Percentiles rank a stretch among this genome's conserved stretches.
These are phyloP conservation scores for Marcusenius ussheri DNA, from an alignment of 2,113 vertebrate genomes.

Conservation along the genomic window DNA sequence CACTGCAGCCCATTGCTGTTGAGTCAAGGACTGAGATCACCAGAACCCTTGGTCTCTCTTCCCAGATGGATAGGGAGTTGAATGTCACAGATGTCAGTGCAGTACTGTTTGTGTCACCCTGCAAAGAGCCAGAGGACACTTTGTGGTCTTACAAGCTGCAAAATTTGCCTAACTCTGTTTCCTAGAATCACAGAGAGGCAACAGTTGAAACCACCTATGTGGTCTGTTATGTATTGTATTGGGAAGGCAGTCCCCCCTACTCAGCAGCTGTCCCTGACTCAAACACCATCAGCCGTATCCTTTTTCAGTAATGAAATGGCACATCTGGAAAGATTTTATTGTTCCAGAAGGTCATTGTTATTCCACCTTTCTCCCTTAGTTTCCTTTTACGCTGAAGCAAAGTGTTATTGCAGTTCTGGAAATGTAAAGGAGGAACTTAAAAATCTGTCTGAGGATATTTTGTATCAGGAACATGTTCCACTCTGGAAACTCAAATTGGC, in stretches of 20 bases:
- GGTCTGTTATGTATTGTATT: neutral
- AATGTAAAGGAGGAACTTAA: neutral
- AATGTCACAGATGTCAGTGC: neutral
- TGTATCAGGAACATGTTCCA: neutral
- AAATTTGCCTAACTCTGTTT: constrained; percentile 26
- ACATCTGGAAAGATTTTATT: neutral
- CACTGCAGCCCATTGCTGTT: neutral
- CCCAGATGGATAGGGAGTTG: neutral
- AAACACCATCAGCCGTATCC: neutral
- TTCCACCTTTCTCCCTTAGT: neutral
- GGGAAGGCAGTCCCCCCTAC: constrained; percentile 9
- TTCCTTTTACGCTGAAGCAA: neutral
- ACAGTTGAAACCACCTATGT: constrained; percentile 29
- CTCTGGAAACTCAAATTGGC: neutral
- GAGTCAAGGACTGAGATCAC: neutral
- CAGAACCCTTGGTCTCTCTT: neutral
- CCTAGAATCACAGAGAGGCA: constrained; percentile 43
- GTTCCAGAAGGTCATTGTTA: neutral
- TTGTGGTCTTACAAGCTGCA: neutral
- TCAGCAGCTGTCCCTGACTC: constrained; percentile 18
- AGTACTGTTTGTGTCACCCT: neutral
- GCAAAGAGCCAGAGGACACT: neutral
- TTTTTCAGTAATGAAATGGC: neutral
- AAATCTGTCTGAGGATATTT: neutral
- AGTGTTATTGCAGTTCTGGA: neutral